Evolutionary conservation across 2,888 invertebrate genomes (phyloP).

Genomic region (Oxystoma pomonae): DNA sequence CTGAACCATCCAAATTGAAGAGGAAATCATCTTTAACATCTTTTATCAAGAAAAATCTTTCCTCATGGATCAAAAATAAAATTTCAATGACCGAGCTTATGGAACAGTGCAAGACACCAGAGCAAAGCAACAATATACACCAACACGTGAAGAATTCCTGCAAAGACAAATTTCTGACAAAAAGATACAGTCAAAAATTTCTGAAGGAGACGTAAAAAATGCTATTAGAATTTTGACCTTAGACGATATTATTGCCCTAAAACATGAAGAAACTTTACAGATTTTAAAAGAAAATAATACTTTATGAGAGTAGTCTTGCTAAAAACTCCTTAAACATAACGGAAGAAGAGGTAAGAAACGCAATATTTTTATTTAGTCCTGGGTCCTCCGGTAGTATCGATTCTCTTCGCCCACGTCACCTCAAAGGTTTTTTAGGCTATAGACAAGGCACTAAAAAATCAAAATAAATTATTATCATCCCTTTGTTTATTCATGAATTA

Average conservation of each 20-base stretch:
- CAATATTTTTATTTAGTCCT: background rate
- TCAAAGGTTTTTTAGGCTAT: background rate
- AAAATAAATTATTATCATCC: background rate
- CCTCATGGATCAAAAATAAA: background rate
- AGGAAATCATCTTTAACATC: background rate
- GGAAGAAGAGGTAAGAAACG: background rate
- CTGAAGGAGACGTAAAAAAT: background rate
- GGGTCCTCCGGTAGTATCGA: background rate
- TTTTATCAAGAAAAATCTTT: background rate
- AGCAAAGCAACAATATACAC: background rate
- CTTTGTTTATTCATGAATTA: background rate
- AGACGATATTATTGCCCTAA: background rate
- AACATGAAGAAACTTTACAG: no score
- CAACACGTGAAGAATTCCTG: background rate
- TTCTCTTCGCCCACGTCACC: background rate
- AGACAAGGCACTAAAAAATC: background rate
- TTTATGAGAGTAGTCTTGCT: background rate
- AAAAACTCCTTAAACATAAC: background rate
- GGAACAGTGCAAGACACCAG: background rate
- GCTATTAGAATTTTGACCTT: background rate
- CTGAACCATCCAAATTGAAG: background rate
- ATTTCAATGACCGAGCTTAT: background rate
- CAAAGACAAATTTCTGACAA: no score
- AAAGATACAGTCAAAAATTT: background rate
- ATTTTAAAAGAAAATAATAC: no score